phyloP scores from a whole-genome alignment of 2,113 vertebrate genomes.

The Tupaia tana region DNA sequence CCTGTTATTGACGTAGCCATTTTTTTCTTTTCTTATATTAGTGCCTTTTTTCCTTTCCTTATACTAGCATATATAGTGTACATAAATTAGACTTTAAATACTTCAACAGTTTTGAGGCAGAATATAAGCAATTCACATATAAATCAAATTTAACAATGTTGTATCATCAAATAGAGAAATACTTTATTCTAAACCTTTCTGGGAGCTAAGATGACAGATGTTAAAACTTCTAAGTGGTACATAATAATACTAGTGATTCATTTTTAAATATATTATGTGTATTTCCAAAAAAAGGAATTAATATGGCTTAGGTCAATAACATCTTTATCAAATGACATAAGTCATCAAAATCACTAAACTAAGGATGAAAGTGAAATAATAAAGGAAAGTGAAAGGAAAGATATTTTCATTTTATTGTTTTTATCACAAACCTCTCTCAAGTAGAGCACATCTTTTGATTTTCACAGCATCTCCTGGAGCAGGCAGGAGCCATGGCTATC shows the following conservation, averaged over 20 bases:
- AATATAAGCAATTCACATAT: slow-evolving; percentile 27
- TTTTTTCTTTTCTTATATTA: neutral
- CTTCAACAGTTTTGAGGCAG: slow-evolving; percentile 46
- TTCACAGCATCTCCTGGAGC: neutral
- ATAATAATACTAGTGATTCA: neutral
- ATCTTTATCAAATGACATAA: neutral
- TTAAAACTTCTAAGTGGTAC: neutral
- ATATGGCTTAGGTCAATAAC: neutral
- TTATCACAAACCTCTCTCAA: neutral
- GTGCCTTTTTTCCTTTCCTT: neutral
- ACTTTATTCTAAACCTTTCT: slow-evolving; percentile 27
- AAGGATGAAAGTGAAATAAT: neutral
- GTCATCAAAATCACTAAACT: neutral
- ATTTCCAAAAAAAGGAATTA: neutral
- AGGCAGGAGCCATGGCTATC: neutral
- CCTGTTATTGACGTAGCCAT: neutral
- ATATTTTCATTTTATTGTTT: neutral
- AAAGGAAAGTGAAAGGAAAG: neutral
- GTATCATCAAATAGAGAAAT: slow-evolving; percentile 13
- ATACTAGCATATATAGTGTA: neutral
- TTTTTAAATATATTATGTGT: slow-evolving; percentile 1
- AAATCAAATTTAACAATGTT: slow-evolving; percentile 22
- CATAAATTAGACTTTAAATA: slow-evolving; percentile 41
- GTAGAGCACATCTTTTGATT: neutral
- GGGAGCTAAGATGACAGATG: slow-evolving; percentile 17